phyloP scores from a whole-genome alignment of 2,888 invertebrate genomes.

The Euproctis similis region DNA sequence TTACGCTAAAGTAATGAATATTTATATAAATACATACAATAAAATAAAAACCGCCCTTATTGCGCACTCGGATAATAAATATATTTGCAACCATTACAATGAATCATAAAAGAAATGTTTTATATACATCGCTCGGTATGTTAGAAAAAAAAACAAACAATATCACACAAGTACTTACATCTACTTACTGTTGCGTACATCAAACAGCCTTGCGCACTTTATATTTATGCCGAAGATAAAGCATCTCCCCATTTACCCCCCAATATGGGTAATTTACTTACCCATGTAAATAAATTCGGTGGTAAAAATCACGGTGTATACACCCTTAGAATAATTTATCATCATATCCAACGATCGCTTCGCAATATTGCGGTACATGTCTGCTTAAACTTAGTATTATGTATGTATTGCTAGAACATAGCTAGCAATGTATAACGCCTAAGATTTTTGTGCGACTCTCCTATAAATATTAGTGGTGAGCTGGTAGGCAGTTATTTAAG shows the following conservation, averaged over 20 bases:
- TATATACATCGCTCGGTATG: too few species aligned
- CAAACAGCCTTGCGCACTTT: constrained; percentile 19
- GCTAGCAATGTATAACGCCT: too few species aligned
- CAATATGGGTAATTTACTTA: constrained; percentile 43
- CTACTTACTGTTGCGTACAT: constrained; percentile 20
- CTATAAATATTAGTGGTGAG: constrained; percentile 3
- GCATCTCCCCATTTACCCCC: constrained; percentile 24
- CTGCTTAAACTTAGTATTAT: background rate
- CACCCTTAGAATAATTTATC: constrained; percentile 27
- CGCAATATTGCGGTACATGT: background rate
- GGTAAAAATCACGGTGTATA: constrained; percentile 38
- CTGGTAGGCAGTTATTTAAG: constrained; percentile 16
- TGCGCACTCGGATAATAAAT: too few species aligned
- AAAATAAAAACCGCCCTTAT: too few species aligned
- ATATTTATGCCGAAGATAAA: constrained; percentile 15
- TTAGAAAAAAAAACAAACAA: too few species aligned
- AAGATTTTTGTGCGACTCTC: too few species aligned
- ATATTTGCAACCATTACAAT: too few species aligned
- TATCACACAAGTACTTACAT: too few species aligned
- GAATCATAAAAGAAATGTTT: too few species aligned
- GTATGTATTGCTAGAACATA: too few species aligned
- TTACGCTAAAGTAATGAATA: too few species aligned
- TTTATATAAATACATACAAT: too few species aligned
- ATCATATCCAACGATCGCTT: constrained; percentile 8
- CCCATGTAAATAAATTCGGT: constrained; percentile 42